Conservation (phyloP, 2,888 invertebrate species). For the Agrypnus murinus region DNA sequence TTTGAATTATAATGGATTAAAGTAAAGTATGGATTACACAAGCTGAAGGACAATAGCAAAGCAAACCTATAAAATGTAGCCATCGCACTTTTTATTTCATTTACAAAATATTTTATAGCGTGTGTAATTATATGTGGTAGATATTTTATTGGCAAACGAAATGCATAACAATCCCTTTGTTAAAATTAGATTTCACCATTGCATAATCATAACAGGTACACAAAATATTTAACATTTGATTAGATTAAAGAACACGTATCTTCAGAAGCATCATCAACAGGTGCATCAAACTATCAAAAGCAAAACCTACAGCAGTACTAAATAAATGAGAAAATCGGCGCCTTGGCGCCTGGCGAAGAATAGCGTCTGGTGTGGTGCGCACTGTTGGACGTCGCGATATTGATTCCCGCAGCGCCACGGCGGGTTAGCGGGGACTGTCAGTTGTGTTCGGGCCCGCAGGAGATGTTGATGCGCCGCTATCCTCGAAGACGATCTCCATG, state of each 20-base stretch:
- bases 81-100: too few relatives aligned
- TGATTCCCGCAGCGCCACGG: constrained; percentile 57
- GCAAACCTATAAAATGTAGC: too few relatives aligned
- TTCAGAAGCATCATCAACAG: constrained; percentile 42
- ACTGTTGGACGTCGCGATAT: constrained; percentile 53
- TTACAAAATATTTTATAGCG: too few relatives aligned
- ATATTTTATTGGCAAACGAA: neutral
- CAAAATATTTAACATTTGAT: constrained; percentile 22
- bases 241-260: constrained; percentile 21
- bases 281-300: constrained; percentile 35
- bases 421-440: constrained; percentile 52
- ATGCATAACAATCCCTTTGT: neutral
- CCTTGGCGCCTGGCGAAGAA: constrained; percentile 47
- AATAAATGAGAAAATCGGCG: constrained; percentile 49
- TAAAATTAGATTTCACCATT: constrained; percentile 32
- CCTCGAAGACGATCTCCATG: constrained; percentile 54
- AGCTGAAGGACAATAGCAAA: too few relatives aligned
- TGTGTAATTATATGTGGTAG: too few relatives aligned
- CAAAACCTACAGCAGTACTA: constrained; percentile 44
- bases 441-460: constrained; percentile 48
- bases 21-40: too few relatives aligned
- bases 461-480: constrained; percentile 56
- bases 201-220: constrained; percentile 4
- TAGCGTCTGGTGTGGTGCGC: constrained; percentile 52
- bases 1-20: too few relatives aligned